These are phyloP conservation scores for Linnaemya vulpina DNA, from an alignment of 2,888 invertebrate species.

Conservation along the genomic window DNA sequence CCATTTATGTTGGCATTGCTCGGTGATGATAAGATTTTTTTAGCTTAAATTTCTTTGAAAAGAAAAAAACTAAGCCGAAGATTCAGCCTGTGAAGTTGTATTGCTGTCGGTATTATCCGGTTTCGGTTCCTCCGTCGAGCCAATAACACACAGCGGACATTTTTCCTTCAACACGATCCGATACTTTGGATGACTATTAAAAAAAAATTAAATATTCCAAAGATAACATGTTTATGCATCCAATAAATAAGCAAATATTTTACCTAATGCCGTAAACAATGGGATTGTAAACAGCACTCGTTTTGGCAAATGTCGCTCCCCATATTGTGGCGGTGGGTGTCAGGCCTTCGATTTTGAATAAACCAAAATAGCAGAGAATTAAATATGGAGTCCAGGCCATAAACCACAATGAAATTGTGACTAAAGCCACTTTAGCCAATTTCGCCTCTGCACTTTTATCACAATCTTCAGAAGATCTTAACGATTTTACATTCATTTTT, in stretches of 20 bases:
- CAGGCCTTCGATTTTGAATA: slow-evolving; percentile 88
- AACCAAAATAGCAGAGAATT: slow-evolving; percentile 90
- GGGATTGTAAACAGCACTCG: slow-evolving; percentile 85
- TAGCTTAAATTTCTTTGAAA: neutral
- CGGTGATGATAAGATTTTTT: neutral
- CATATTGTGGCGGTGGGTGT: slow-evolving; percentile 91
- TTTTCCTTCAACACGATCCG: slow-evolving; percentile 84
- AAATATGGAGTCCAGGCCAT: slow-evolving; percentile 91
- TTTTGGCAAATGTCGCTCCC: slow-evolving; percentile 85
- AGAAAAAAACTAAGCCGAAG: slow-evolving; percentile 71
- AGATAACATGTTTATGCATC: neutral
- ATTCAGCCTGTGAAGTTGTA: slow-evolving; percentile 73
- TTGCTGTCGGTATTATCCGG: slow-evolving; percentile 73
- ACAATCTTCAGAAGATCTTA: slow-evolving; percentile 84
- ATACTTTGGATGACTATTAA: slow-evolving; percentile 85
- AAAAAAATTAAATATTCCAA: neutral
- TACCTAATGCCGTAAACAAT: slow-evolving; percentile 86
- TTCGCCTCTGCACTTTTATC: slow-evolving; percentile 84
- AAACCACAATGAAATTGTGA: slow-evolving; percentile 86
- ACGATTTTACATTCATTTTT: slow-evolving; percentile 85
- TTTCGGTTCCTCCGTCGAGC: slow-evolving; percentile 74
- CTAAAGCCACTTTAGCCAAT: slow-evolving; percentile 85
- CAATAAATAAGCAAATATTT: slow-evolving; percentile 14
- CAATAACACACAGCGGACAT: slow-evolving; percentile 84
- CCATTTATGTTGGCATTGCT: slow-evolving; percentile 60